Conservation (phyloP, 2,888 invertebrate species). For the Sarcophaga subvicina region DNA sequence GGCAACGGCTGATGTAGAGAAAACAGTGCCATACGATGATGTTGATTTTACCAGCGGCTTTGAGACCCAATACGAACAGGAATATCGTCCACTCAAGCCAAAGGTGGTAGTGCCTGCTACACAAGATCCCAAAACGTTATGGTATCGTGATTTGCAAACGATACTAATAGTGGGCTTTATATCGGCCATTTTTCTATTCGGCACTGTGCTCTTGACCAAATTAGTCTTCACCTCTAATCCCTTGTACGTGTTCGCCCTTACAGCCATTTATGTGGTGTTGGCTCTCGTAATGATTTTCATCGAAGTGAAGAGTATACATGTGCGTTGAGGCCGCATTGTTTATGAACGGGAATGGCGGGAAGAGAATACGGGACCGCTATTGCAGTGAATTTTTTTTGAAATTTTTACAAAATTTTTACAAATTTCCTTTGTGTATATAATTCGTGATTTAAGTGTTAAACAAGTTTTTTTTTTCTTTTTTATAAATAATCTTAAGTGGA, state of each 20-base stretch:
- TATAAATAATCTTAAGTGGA: neutral
- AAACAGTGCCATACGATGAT: slow-evolving; percentile 71
- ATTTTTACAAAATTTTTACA: neutral
- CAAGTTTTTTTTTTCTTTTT: no score
- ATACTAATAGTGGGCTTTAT: slow-evolving; percentile 73
- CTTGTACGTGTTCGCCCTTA: slow-evolving; percentile 71
- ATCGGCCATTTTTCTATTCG: slow-evolving; percentile 72
- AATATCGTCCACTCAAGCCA: slow-evolving; percentile 75
- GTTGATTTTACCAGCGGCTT: slow-evolving; percentile 77
- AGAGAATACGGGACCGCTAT: neutral
- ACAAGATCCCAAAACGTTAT: slow-evolving; percentile 71
- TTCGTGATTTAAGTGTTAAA: neutral
- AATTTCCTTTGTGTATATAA: neutral
- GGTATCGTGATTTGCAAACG: slow-evolving; percentile 75
- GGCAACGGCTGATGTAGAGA: slow-evolving; percentile 45
- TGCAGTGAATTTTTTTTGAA: neutral
- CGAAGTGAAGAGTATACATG: slow-evolving; percentile 76
- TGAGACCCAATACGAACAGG: slow-evolving; percentile 76
- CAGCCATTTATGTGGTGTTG: slow-evolving; percentile 72
- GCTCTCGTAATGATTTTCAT: slow-evolving; percentile 73
- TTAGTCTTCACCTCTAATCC: slow-evolving; percentile 74
- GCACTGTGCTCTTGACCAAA: slow-evolving; percentile 73
- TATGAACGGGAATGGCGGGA: neutral
- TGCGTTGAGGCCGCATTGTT: slow-evolving; percentile 71
- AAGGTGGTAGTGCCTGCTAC: slow-evolving; percentile 70